phyloP scores from a whole-genome alignment of 1,140 invertebrate species.

The Drosophila gunungcola region DNA sequence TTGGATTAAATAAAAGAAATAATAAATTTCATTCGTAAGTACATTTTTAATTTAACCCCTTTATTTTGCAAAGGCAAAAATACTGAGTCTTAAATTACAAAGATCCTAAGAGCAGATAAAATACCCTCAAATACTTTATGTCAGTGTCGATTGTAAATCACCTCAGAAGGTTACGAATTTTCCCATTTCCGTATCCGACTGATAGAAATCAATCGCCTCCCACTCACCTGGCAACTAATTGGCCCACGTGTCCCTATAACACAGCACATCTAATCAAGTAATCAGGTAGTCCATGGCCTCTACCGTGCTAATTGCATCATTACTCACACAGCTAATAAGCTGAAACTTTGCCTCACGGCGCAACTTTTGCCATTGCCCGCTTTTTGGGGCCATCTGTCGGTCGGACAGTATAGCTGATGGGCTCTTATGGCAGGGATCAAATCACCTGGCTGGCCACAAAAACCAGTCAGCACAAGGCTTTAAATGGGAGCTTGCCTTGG shows the following conservation, averaged over 20 bases:
- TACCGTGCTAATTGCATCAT: slow-evolving; percentile 62
- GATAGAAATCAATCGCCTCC: slow-evolving; percentile 42
- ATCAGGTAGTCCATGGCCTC: slow-evolving; percentile 25
- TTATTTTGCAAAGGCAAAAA: no score
- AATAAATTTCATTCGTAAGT: no score
- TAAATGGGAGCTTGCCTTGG: background rate
- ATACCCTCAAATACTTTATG: no score
- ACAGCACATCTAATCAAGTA: slow-evolving; percentile 29
- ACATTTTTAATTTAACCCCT: no score
- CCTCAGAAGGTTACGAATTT: slow-evolving; percentile 1
- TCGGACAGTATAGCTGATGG: background rate
- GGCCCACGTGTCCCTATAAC: slow-evolving; percentile 39
- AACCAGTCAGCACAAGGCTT: slow-evolving; percentile 1
- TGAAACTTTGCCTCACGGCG: slow-evolving; percentile 36
- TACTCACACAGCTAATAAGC: slow-evolving; percentile 67
- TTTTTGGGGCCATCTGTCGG: slow-evolving; percentile 19
- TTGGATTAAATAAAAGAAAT: no score
- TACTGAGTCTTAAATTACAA: no score
- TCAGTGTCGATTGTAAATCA: background rate
- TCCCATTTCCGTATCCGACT: background rate
- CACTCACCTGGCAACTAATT: slow-evolving; percentile 44
- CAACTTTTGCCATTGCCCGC: slow-evolving; percentile 32
- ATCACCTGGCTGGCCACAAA: slow-evolving; percentile 18
- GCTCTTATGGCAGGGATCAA: slow-evolving; percentile 32
- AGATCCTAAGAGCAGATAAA: no score